Percentiles rank a stretch among this genome's conserved stretches.
These are phyloP conservation scores for Luffia ferchaultella DNA, from an alignment of 2,888 invertebrate genomes.

Conservation along the genomic window DNA sequence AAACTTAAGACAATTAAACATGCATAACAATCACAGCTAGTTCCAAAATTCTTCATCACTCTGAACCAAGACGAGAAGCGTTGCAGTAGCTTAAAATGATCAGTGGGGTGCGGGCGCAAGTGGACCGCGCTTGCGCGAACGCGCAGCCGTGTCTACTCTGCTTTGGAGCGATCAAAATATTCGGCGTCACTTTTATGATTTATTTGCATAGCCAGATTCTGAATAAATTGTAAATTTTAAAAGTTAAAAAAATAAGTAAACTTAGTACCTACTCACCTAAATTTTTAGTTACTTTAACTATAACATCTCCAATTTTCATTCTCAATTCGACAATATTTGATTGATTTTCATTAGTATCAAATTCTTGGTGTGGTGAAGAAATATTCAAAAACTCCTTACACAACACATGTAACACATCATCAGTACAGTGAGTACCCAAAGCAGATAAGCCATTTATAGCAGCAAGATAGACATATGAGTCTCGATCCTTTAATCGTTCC, in stretches of 20 bases:
- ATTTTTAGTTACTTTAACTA: conserved; percentile 74
- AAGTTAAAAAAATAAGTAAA: too few species aligned
- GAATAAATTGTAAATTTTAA: too few species aligned
- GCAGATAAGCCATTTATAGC: conserved; percentile 80
- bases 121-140: too few species aligned
- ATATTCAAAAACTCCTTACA: conserved; percentile 71
- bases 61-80: neutral
- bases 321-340: conserved; percentile 65
- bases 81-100: too few species aligned
- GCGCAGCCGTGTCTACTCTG: too few species aligned
- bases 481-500: conserved; percentile 78
- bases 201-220: too few species aligned
- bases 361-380: conserved; percentile 20
- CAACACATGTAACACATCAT: conserved; percentile 72
- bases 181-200: too few species aligned
- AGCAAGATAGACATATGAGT: conserved; percentile 83
- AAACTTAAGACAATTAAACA: too few species aligned
- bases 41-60: neutral
- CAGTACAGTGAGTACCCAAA: conserved; percentile 71
- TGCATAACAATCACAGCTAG: too few species aligned
- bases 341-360: conserved; percentile 31
- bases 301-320: conserved; percentile 82
- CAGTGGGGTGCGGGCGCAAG: too few species aligned
- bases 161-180: too few species aligned
- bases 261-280: conserved; percentile 77